These are phyloP conservation scores for Netelia inedita DNA, from an alignment of 2,888 invertebrate genomes.

Conservation along the genomic window DNA sequence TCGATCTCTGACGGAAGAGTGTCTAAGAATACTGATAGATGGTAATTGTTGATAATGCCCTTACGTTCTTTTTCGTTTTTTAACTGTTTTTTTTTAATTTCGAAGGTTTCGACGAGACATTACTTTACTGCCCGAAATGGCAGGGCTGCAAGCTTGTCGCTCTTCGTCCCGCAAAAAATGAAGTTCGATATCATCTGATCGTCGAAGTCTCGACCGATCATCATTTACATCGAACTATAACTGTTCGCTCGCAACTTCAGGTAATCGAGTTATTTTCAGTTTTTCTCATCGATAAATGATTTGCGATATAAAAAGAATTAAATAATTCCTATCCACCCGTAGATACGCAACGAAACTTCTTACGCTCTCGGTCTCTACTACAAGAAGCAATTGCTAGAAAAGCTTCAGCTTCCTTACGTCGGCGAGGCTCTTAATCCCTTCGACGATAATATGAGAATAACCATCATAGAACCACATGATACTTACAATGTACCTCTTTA, in stretches of 20 bases:
- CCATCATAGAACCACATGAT: conserved; percentile 91
- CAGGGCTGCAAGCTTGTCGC: conserved; percentile 89
- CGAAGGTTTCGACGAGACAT: conserved; percentile 87
- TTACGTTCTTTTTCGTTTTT: conserved; percentile 7
- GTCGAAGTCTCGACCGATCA: conserved; percentile 89
- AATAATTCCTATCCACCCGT: conserved; percentile 68
- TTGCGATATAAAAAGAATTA: neutral
- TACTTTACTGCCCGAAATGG: conserved; percentile 89
- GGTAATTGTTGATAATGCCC: conserved; percentile 80
- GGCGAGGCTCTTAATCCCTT: conserved; percentile 91
- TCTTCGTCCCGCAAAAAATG: conserved; percentile 88
- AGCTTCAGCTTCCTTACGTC: conserved; percentile 88
- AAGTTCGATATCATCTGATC: conserved; percentile 90
- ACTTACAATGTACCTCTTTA: conserved; percentile 91
- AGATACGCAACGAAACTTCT: conserved; percentile 92
- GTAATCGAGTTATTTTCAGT: conserved; percentile 83
- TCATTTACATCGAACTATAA: conserved; percentile 86
- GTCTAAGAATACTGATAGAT: conserved; percentile 88
- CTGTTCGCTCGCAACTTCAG: conserved; percentile 91
- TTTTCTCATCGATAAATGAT: conserved; percentile 15
- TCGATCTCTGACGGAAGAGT: conserved; percentile 89
- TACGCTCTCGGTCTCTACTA: conserved; percentile 91
- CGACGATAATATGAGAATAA: conserved; percentile 90
- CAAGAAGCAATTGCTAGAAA: conserved; percentile 90
- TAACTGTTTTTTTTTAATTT: conserved; percentile 37